These are phyloP conservation scores for Melanerpes formicivorus DNA, from an alignment of 2,113 vertebrate genomes.

Conservation along the genomic window DNA sequence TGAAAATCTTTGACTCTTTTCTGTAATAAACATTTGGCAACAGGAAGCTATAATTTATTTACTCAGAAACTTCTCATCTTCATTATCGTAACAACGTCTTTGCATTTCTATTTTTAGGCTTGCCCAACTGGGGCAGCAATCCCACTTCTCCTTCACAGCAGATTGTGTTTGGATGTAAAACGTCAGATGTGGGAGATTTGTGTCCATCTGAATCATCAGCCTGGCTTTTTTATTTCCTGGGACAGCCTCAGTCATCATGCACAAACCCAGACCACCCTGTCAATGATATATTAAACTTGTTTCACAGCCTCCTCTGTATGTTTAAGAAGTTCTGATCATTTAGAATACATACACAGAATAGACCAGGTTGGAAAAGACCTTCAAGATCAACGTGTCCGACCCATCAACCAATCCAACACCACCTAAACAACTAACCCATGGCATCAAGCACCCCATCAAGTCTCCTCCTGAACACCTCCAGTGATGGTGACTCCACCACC, in stretches of 20 bases:
- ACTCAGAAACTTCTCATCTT: conserved; percentile 45
- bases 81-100: conserved; percentile 39
- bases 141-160: conserved; percentile 19
- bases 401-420: no score
- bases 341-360: neutral
- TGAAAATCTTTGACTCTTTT: conserved; percentile 44
- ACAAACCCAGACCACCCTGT: neutral
- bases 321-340: neutral
- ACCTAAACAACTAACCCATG: no score
- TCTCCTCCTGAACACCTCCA: no score
- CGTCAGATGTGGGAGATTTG: conserved; percentile 7
- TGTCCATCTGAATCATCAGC: neutral
- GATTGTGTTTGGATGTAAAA: conserved; percentile 13
- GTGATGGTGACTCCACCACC: no score
- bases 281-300: neutral
- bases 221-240: neutral
- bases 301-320: neutral
- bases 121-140: conserved; percentile 35
- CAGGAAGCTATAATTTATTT: conserved; percentile 18
- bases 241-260: neutral
- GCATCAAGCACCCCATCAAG: no score
- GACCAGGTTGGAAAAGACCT: no score
- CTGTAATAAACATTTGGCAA: conserved; percentile 43
- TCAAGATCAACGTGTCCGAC: no score
- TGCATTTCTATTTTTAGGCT: conserved; percentile 39